phyloP scores from a whole-genome alignment of 2,113 vertebrate genomes.

The Thryonomys swinderianus region DNA sequence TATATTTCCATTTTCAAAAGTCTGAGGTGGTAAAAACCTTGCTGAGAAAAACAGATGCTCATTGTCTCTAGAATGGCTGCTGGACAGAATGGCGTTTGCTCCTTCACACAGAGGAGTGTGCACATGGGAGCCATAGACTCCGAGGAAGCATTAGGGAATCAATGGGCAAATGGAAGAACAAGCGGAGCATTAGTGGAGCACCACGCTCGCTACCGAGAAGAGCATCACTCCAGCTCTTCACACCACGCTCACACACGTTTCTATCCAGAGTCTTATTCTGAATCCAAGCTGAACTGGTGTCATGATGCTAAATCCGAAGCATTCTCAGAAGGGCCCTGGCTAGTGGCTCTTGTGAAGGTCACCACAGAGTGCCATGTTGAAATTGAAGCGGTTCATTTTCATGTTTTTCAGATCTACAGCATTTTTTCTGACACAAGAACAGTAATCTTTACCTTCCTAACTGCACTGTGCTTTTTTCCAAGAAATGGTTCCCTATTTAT shows the following conservation, averaged over 20 bases:
- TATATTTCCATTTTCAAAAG: not conserved
- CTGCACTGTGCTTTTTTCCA: not conserved
- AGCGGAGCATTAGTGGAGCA: not conserved
- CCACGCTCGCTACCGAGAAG: not conserved
- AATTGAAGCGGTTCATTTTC: not conserved
- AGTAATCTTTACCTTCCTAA: slow-evolving; percentile 26
- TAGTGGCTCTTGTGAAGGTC: not conserved
- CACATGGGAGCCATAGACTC: not conserved
- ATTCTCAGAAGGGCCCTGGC: not conserved
- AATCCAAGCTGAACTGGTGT: slow-evolving; percentile 1
- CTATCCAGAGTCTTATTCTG: not conserved
- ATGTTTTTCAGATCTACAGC: not conserved
- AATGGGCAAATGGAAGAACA: not conserved
- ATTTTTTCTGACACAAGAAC: not conserved
- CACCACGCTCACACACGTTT: slow-evolving; percentile 3
- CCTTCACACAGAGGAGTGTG: not conserved
- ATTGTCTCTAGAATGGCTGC: not conserved
- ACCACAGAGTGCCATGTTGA: not conserved
- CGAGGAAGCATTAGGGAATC: not conserved
- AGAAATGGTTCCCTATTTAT: not conserved
- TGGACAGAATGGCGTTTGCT: not conserved
- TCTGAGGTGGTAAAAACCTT: not conserved
- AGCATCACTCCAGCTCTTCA: not conserved
- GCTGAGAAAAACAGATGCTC: not conserved
- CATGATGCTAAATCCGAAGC: not conserved